Conservation (phyloP, 2,113 vertebrate genomes). For the Cyprinodon brontotheroides region DNA sequence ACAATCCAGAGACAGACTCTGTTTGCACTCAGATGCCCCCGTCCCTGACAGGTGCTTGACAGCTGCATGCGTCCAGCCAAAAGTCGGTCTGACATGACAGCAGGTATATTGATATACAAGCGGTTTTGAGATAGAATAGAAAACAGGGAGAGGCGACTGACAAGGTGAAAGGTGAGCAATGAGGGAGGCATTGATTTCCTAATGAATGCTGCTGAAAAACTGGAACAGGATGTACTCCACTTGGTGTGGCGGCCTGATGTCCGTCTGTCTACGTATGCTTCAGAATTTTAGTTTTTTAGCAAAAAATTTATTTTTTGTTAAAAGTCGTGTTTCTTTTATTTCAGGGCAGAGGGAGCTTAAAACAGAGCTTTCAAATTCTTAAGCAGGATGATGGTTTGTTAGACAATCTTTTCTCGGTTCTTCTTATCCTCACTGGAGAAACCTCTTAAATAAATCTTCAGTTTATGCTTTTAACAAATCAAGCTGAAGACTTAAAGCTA, state of each 20-base stretch:
- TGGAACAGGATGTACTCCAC: conserved; percentile 24
- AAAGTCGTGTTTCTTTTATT: too few relatives aligned
- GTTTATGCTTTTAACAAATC: too few relatives aligned
- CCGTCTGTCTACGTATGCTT: background rate
- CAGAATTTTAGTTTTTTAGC: background rate
- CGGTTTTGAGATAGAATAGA: conserved; percentile 35
- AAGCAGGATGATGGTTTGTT: too few relatives aligned
- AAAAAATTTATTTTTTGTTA: too few relatives aligned
- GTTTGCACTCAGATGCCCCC: conserved; percentile 73
- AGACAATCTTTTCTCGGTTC: too few relatives aligned
- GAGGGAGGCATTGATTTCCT: conserved; percentile 53
- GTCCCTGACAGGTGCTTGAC: conserved; percentile 68
- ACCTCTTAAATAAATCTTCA: too few relatives aligned
- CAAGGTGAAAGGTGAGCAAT: conserved; percentile 44
- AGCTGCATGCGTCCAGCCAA: conserved; percentile 9
- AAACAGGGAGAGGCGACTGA: conserved; percentile 48
- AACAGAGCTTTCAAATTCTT: background rate
- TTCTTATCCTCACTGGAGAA: too few relatives aligned
- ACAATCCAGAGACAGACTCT: conserved; percentile 70
- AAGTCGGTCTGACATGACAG: conserved; percentile 33
- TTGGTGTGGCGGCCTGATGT: background rate
- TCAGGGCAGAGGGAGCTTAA: too few relatives aligned
- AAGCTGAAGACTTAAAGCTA: too few relatives aligned
- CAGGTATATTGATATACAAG: conserved; percentile 42
- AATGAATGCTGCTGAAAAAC: conserved; percentile 27